Percentiles rank a stretch among this genome's conserved stretches.
Conservation (phyloP, 2,113 vertebrate genomes). For the Gyps fulvus region DNA sequence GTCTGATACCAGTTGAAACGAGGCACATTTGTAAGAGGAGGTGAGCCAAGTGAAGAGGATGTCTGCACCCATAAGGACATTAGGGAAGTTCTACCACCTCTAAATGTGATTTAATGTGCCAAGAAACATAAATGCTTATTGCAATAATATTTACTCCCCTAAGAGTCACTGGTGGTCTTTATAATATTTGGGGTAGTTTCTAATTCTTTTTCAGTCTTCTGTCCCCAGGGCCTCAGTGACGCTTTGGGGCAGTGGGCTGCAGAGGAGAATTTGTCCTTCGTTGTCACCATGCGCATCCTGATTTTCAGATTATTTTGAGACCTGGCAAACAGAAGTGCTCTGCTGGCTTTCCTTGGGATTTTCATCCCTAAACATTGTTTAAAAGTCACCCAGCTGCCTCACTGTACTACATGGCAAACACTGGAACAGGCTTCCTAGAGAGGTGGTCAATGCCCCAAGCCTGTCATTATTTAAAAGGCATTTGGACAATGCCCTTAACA, state of each 20-base stretch:
- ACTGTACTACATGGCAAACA: background rate
- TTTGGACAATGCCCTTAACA: background rate
- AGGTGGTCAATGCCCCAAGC: rapidly evolving
- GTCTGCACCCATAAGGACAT: background rate
- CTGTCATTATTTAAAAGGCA: background rate
- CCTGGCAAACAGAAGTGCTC: background rate
- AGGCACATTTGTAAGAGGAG: background rate
- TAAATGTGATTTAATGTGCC: background rate
- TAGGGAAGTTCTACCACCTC: background rate
- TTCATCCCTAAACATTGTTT: background rate
- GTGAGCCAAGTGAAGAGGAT: background rate
- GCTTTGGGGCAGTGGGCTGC: background rate
- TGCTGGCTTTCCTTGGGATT: background rate
- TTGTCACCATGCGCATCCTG: background rate
- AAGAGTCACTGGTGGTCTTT: background rate
- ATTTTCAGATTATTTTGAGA: background rate
- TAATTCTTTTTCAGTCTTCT: background rate
- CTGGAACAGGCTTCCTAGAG: background rate
- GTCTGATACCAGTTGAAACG: background rate
- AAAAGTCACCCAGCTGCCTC: background rate
- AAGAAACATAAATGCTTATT: background rate
- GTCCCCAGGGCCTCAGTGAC: background rate
- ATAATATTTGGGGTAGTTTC: background rate
- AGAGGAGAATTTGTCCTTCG: background rate
- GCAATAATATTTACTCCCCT: background rate